These are phyloP conservation scores for Elysia chlorotica DNA, from an alignment of 1,140 invertebrate genomes.

Conservation along the genomic window DNA sequence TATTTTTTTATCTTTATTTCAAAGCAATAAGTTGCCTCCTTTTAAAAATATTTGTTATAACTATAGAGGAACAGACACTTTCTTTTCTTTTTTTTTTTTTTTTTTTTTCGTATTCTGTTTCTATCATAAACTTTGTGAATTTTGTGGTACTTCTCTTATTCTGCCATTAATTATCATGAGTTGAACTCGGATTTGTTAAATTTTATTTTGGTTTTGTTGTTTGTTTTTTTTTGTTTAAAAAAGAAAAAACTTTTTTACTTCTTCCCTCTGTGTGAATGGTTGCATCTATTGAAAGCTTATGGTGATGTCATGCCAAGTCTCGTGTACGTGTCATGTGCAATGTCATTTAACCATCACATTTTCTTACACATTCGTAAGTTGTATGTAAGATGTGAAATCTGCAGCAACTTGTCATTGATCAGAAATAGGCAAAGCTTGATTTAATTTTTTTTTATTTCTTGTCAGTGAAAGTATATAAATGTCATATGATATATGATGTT, in stretches of 20 bases:
- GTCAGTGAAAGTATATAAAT: not conserved
- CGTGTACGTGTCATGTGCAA: constrained; percentile 19
- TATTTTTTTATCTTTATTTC: too few species aligned
- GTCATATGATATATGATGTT: too few species aligned
- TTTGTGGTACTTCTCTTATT: not conserved
- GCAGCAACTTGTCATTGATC: too few species aligned
- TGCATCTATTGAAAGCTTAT: constrained; percentile 21
- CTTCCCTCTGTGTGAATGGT: constrained; percentile 9
- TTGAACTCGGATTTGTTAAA: not conserved
- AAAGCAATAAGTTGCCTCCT: too few species aligned
- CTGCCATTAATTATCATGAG: not conserved
- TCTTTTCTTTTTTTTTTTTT: too few species aligned
- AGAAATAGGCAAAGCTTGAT: too few species aligned
- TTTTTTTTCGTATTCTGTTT: constrained; percentile 9
- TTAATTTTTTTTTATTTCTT: constrained; percentile 1
- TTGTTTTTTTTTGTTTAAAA: not conserved
- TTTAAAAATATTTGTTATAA: too few species aligned
- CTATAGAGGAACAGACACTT: too few species aligned
- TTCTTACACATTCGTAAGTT: too few species aligned
- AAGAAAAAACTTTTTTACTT: too few species aligned
- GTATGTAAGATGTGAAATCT: too few species aligned
- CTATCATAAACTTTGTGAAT: not conserved
- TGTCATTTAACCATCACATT: constrained; percentile 11
- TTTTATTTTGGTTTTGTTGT: not conserved
- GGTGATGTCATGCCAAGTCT: constrained; percentile 16